Percentiles rank a stretch among this genome's conserved stretches.
Conservation (phyloP, 2,888 invertebrate species). For the Lacanobia wlatinum region DNA sequence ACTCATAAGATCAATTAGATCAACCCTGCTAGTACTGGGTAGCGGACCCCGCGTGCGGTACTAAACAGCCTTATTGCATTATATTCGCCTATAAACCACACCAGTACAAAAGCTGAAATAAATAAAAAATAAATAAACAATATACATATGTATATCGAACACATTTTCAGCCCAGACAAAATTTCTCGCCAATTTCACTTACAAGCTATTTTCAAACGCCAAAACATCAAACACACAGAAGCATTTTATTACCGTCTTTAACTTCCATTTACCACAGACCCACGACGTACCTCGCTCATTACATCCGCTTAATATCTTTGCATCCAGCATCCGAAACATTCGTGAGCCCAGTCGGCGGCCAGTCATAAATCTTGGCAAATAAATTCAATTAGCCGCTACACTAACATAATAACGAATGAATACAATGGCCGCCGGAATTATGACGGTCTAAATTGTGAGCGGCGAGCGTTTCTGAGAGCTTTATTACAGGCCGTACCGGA, state of each 20-base stretch:
- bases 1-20: too few species aligned
- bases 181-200: not conserved
- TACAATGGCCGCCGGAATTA: slow-evolving; percentile 71
- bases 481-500: slow-evolving; percentile 76
- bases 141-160: too few species aligned
- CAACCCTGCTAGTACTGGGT: too few species aligned
- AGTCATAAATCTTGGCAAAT: slow-evolving; percentile 64
- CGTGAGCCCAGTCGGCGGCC: slow-evolving; percentile 36
- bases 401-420: slow-evolving; percentile 70
- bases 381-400: slow-evolving; percentile 72
- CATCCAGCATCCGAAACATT: slow-evolving; percentile 42
- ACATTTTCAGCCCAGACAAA: not conserved
- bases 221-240: too few species aligned
- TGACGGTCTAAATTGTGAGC: slow-evolving; percentile 78
- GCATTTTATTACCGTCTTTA: not conserved
- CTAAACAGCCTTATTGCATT: too few species aligned
- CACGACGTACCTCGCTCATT: slow-evolving; percentile 1
- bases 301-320: slow-evolving; percentile 28
- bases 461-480: slow-evolving; percentile 75
- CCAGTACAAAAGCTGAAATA: too few species aligned
- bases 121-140: not conserved
- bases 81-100: too few species aligned
- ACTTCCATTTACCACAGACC: not conserved
- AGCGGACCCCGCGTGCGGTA: too few species aligned
- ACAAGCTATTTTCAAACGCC: not conserved